Evolutionary conservation across 2,888 invertebrate genomes (phyloP).

Genomic region (Lissonota sp.): DNA sequence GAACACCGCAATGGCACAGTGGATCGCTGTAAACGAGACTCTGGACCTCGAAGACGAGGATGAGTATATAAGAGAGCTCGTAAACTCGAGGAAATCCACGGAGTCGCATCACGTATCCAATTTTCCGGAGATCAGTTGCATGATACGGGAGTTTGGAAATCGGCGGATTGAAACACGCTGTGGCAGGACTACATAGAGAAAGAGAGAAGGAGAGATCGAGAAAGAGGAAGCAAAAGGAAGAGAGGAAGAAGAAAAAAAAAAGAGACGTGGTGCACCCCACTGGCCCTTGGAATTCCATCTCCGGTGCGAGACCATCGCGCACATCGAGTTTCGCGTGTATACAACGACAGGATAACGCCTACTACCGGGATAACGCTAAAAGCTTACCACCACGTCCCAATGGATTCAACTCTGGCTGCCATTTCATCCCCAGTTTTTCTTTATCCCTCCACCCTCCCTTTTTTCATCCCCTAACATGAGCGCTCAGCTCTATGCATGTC

Average conservation of each 20-base stretch:
- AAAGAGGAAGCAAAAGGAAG: background rate
- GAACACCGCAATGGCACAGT: slow-evolving; percentile 19
- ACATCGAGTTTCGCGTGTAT: background rate
- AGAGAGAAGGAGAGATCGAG: background rate
- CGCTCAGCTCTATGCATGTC: too few species aligned
- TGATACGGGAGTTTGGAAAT: slow-evolving; percentile 79
- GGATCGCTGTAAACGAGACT: slow-evolving; percentile 52
- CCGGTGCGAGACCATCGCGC: slow-evolving; percentile 24
- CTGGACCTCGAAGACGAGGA: slow-evolving; percentile 23
- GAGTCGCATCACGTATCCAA: slow-evolving; percentile 83
- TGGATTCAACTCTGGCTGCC: background rate
- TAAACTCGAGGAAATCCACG: slow-evolving; percentile 75
- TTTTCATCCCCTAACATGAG: too few species aligned
- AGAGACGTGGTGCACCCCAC: slow-evolving; percentile 9
- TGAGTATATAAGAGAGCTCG: slow-evolving; percentile 68
- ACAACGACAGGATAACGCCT: slow-evolving; percentile 28
- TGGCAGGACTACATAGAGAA: slow-evolving; percentile 3
- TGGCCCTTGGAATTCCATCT: slow-evolving; percentile 56
- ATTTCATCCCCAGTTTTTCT: background rate
- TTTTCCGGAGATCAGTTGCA: slow-evolving; percentile 81
- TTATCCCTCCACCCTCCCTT: background rate
- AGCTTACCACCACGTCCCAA: slow-evolving; percentile 21
- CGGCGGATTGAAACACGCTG: slow-evolving; percentile 71
- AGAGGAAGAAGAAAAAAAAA: slow-evolving; percentile 10
- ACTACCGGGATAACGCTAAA: slow-evolving; percentile 1